Percentiles rank a stretch among this genome's conserved stretches.
These are phyloP conservation scores for Plotosus lineatus DNA, from an alignment of 2,113 vertebrate genomes.

Conservation along the genomic window DNA sequence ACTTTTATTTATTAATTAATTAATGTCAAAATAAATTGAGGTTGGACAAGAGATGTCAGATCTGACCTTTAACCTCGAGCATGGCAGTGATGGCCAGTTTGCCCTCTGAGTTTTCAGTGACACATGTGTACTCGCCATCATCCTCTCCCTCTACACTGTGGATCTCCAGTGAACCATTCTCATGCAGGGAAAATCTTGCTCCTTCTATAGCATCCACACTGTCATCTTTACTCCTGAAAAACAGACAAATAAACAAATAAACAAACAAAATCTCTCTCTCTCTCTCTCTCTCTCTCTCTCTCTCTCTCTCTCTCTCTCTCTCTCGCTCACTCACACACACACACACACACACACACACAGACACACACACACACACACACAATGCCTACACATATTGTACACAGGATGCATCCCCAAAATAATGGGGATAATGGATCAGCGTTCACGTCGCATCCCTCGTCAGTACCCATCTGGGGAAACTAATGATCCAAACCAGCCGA, in stretches of 20 bases:
- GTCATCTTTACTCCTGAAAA: constrained; percentile 81
- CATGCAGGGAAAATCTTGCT: constrained; percentile 65
- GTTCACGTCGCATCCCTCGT: too few species aligned
- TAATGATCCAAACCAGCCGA: too few species aligned
- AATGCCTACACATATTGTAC: too few species aligned
- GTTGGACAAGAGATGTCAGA: not conserved
- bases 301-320: too few species aligned
- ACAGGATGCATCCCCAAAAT: too few species aligned
- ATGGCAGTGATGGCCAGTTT: constrained; percentile 77
- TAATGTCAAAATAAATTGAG: not conserved
- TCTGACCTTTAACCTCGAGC: constrained; percentile 85
- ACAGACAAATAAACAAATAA: not conserved
- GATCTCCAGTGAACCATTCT: constrained; percentile 86
- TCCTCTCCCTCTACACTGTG: constrained; percentile 71
- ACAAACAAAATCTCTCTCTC: not conserved
- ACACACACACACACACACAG: too few species aligned
- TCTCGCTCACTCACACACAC: too few species aligned
- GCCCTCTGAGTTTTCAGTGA: constrained; percentile 82
- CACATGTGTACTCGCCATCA: constrained; percentile 82
- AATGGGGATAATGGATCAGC: too few species aligned
- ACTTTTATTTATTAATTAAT: not conserved
- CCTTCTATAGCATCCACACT: constrained; percentile 71
- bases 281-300: too few species aligned
- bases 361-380: too few species aligned
- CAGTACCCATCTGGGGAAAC: too few species aligned